A percentile compares a stretch with the other conserved stretches of the same genome.
These are phyloP conservation scores for Ammodramus savannarum DNA, from an alignment of 2,113 vertebrate genomes.

Conservation along the genomic window DNA sequence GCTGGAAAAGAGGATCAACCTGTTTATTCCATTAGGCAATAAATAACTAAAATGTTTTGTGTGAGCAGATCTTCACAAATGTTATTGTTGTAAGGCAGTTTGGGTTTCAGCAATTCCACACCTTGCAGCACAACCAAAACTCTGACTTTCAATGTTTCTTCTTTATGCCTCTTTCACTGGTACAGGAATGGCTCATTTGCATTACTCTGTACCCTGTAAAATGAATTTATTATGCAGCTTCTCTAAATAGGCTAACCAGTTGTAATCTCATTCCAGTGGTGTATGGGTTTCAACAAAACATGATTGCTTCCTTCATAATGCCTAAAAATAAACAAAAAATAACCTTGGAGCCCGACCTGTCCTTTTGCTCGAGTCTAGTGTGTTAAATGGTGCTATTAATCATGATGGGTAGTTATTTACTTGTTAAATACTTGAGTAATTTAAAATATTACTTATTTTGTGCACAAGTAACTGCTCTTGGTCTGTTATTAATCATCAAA, in stretches of 20 bases:
- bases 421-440: constrained; percentile 1
- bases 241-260: constrained; percentile 47
- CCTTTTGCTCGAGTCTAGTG: not conserved
- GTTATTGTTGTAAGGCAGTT: constrained; percentile 2
- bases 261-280: constrained; percentile 25
- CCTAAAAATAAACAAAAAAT: not conserved
- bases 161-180: constrained; percentile 20
- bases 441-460: not conserved
- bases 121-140: not conserved
- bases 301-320: not conserved
- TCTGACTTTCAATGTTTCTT: constrained; percentile 42
- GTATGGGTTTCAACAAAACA: constrained; percentile 21
- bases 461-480: not conserved
- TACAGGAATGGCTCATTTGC: constrained; percentile 48
- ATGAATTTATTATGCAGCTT: constrained; percentile 51
- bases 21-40: constrained; percentile 20
- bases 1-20: not conserved
- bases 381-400: not conserved
- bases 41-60: constrained; percentile 16
- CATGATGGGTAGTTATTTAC: not conserved
- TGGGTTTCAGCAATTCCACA: not conserved
- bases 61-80: not conserved
- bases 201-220: constrained; percentile 49
- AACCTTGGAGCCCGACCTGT: not conserved
- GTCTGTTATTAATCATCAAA: not conserved